Conservation (phyloP, 1,140 invertebrate genomes). For the Nylanderia fulva region DNA sequence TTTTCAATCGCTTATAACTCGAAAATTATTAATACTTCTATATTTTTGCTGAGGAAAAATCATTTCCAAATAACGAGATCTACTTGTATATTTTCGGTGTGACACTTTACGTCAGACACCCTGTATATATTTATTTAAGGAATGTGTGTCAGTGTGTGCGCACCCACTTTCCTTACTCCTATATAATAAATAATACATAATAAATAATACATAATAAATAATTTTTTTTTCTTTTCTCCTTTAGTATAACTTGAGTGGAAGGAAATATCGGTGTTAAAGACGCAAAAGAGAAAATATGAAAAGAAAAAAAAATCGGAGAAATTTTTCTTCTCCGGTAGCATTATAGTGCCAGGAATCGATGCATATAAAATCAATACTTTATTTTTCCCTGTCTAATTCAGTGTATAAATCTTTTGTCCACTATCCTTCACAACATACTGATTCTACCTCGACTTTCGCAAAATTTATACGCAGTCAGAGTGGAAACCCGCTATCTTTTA, state of each 20-base stretch:
- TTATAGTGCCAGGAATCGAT: neutral
- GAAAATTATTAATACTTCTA: too few species aligned
- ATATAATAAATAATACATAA: neutral
- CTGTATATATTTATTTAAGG: neutral
- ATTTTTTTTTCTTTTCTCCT: neutral
- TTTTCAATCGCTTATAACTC: too few species aligned
- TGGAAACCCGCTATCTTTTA: slow-evolving; percentile 83
- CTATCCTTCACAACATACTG: slow-evolving; percentile 12
- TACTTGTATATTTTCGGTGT: too few species aligned
- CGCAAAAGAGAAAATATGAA: neutral
- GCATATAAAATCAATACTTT: neutral
- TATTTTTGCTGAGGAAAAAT: too few species aligned
- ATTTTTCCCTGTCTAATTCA: neutral
- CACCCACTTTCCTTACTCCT: neutral
- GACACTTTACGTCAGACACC: too few species aligned
- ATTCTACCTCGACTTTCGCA: slow-evolving; percentile 46
- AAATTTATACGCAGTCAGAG: slow-evolving; percentile 79
- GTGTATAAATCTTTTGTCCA: neutral
- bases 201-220: slow-evolving; percentile 2
- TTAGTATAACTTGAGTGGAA: neutral
- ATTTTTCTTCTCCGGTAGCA: neutral
- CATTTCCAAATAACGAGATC: too few species aligned
- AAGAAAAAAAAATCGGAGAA: neutral
- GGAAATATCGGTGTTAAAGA: neutral
- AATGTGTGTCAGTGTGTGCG: too few species aligned